Percentiles rank a stretch among this genome's conserved stretches.
These are phyloP conservation scores for Teleopsis dalmanni DNA, from an alignment of 1,140 invertebrate genomes.

Conservation along the genomic window DNA sequence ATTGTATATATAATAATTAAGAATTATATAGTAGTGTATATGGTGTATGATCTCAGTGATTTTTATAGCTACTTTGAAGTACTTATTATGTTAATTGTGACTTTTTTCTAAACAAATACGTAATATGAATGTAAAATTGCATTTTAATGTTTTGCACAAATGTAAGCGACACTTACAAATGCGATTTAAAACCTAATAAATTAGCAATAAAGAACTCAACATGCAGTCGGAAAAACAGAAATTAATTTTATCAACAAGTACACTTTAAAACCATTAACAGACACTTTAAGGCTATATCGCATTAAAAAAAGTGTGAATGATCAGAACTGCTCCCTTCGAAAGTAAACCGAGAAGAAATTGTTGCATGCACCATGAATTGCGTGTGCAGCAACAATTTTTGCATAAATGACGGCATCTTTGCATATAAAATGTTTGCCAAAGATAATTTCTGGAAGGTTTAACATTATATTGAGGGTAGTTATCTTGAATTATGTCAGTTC, in stretches of 20 bases:
- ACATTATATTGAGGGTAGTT: conserved; percentile 8
- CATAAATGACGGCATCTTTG: too few species aligned
- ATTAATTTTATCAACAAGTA: conserved; percentile 41
- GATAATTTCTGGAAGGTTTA: neutral
- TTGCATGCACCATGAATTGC: neutral
- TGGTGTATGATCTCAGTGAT: too few species aligned
- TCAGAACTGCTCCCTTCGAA: neutral
- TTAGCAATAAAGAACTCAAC: conserved; percentile 1
- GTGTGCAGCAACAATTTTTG: neutral
- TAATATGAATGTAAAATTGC: too few species aligned
- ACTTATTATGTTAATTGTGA: too few species aligned
- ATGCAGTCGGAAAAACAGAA: conserved; percentile 13
- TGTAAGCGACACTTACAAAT: conserved; percentile 20
- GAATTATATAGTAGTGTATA: too few species aligned
- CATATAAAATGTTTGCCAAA: neutral
- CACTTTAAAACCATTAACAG: conserved; percentile 41
- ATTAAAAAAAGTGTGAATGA: too few species aligned
- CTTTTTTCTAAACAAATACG: too few species aligned
- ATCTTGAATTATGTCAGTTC: conserved; percentile 42
- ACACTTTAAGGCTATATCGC: conserved; percentile 23
- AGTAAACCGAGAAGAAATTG: neutral
- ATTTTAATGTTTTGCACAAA: too few species aligned
- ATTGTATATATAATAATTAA: too few species aligned
- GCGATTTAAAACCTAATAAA: conserved; percentile 23
- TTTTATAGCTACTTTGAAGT: too few species aligned